Conservation (phyloP, 2,113 vertebrate genomes). For the Glaucidium brasilianum region DNA sequence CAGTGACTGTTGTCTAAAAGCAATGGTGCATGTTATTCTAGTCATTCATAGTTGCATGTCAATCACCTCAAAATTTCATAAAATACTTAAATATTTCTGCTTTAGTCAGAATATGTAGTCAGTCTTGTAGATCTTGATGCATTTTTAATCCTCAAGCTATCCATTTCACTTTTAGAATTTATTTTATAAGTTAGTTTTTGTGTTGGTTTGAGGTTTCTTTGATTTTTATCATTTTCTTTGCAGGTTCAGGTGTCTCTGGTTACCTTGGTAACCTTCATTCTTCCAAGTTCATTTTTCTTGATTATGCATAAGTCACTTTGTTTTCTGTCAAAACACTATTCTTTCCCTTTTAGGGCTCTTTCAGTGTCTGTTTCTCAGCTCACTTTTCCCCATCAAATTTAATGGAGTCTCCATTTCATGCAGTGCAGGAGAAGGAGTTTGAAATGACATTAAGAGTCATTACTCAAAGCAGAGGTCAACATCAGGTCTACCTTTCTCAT, state of each 20-base stretch:
- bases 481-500: constrained; percentile 77
- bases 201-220: constrained; percentile 57
- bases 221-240: constrained; percentile 89
- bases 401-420: constrained; percentile 81
- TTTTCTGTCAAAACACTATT: constrained; percentile 73
- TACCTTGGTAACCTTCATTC: constrained; percentile 97
- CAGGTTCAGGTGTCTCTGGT: constrained; percentile 92
- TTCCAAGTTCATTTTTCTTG: constrained; percentile 94
- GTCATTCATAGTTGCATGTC: constrained; percentile 70
- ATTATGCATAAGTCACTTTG: constrained; percentile 88
- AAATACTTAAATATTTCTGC: constrained; percentile 61
- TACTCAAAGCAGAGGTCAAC: constrained; percentile 86
- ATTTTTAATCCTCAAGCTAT: constrained; percentile 40
- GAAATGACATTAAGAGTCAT: constrained; percentile 82
- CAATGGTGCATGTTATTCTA: constrained; percentile 69
- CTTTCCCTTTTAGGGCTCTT: constrained; percentile 77
- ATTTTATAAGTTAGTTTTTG: constrained; percentile 48
- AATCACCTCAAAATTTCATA: constrained; percentile 58
- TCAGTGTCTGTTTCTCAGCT: constrained; percentile 71
- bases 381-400: constrained; percentile 80
- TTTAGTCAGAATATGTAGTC: constrained; percentile 10
- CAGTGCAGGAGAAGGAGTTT: constrained; percentile 85
- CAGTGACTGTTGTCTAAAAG: constrained; percentile 56
- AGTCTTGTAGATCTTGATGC: constrained; percentile 20
- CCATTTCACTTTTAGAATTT: constrained; percentile 76